Evolutionary conservation across 1,140 invertebrate genomes (phyloP), one percentile per base, ranked within the genome.

Genomic region (Diorhabda sublineata): DNA sequence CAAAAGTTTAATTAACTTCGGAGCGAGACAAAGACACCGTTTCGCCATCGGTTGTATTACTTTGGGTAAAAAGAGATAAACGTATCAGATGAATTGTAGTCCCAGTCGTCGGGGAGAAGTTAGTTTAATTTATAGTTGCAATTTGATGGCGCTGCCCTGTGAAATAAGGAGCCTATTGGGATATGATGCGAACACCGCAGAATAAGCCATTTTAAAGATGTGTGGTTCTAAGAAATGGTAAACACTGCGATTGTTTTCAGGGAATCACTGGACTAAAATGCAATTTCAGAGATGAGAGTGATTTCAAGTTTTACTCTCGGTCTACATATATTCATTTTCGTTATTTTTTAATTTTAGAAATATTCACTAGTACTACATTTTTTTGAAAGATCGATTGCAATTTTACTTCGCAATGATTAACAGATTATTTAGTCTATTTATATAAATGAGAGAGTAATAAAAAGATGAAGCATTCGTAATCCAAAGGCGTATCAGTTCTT

Each of bases 1-100:
- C 74, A 75, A 75, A 75, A 75, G 74, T 75, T 75, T 75, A 75
- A 75, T 75, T 75, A 75, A 75, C 74, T 72, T 69, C 56, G 66
- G 66, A 67, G 70, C 73, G 47, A 72, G 72, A 75, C 66, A 73
- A 67, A 70, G 69, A 69, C 47, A 61, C 47, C 68, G 58, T 52
- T 45, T 11, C 58, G 57, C 43, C 63, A 6, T 67, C 26, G 26
- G 44, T 60, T 5, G 42, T 41, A 58, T 41, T 9, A 11, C 59
- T 41, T 43, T 68, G n/a, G 67, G 62, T 59, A 56, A 58, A 62
- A 68, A 73, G 73, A 74, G 69, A 73, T 67, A 67, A 67, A 58
- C 65, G 69, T 63, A 71, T 69, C 71, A 66, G 71, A 73, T 77
- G 73, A 74, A 73, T 73, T 75, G 75, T 74, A 74, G 71, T 69